phyloP scores from a whole-genome alignment of 2,797 vertebrate genomes.

The Chelon labrosus region DNA sequence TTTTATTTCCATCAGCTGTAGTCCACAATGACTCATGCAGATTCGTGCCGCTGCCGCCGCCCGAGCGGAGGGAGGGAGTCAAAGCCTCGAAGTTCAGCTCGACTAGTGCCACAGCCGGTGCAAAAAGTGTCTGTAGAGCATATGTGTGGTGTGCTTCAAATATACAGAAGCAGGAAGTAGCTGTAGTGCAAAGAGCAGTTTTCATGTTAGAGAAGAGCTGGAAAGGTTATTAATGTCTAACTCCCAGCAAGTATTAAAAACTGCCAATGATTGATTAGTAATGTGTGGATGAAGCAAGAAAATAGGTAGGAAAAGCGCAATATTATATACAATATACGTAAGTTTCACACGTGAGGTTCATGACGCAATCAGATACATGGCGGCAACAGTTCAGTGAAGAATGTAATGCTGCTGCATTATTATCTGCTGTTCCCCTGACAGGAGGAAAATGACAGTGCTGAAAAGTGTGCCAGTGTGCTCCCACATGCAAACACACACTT shows the following conservation, averaged over 20 bases:
- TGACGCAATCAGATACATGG: not conserved
- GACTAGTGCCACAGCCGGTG: constrained; percentile 14
- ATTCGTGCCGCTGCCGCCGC: constrained; percentile 19
- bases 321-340: no score
- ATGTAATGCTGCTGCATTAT: not conserved
- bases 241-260: constrained; percentile 43
- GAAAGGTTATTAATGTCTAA: constrained; percentile 25
- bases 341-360: not conserved
- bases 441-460: constrained; percentile 11
- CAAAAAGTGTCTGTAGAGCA: not conserved
- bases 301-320: no score
- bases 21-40: constrained; percentile 61
- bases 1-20: constrained; percentile 60
- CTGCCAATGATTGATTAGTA: constrained; percentile 28
- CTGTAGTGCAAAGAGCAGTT: constrained; percentile 1
- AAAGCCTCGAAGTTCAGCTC: constrained; percentile 32
- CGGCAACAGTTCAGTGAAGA: not conserved
- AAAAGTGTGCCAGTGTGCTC: constrained; percentile 11
- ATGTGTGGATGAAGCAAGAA: not conserved
- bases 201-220: constrained; percentile 3
- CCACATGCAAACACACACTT: constrained; percentile 14
- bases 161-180: not conserved
- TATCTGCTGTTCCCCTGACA: constrained; percentile 10
- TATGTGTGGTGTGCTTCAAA: constrained; percentile 4
- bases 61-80: constrained; percentile 13